Percentiles rank a stretch among this genome's conserved stretches.
Conservation (phyloP, 2,113 vertebrate species). For the Heteronetta atricapilla region DNA sequence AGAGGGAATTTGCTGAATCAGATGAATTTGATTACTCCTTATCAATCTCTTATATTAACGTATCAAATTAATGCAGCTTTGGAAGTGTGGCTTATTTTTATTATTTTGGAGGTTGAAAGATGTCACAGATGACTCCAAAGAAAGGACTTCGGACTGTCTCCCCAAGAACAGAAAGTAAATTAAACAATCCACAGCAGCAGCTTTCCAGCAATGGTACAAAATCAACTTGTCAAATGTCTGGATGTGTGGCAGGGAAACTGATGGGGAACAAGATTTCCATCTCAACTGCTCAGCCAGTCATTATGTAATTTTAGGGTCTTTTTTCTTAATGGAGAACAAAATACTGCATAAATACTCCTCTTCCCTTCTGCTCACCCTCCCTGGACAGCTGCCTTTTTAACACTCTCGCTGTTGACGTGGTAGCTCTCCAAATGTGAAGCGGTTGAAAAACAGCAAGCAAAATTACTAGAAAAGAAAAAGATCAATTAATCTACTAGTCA, state of each 20-base stretch:
- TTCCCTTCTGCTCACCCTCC: neutral
- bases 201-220: neutral
- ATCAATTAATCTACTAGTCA: neutral
- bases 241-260: neutral
- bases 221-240: neutral
- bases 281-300: neutral
- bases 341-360: neutral
- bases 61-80: neutral
- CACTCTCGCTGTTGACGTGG: neutral
- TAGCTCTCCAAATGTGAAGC: neutral
- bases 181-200: neutral
- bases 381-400: neutral
- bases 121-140: neutral
- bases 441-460: neutral
- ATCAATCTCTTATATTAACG: neutral
- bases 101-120: neutral
- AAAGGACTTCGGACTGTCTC: neutral
- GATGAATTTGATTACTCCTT: neutral
- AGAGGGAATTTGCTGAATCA: neutral
- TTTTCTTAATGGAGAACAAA: neutral
- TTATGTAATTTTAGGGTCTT: neutral
- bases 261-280: neutral
- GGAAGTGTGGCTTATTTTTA: neutral
- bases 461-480: neutral
- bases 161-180: neutral